Evolutionary conservation across 2,888 invertebrate genomes (phyloP).

Genomic region (Ametastegia equiseti): DNA sequence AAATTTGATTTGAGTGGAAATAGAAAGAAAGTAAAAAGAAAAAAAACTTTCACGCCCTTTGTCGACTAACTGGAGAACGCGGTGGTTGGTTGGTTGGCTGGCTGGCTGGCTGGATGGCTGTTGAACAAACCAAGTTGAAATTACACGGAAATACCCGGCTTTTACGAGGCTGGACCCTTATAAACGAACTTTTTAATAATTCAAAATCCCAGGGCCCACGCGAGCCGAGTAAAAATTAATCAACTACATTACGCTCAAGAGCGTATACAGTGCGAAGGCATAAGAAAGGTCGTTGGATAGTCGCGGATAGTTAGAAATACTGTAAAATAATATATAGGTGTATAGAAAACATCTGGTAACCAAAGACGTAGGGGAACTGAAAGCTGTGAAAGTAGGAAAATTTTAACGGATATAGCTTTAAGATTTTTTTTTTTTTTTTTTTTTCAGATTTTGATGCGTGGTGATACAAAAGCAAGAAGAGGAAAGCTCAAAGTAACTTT

Average conservation of each 20-base stretch:
- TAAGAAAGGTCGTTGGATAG: too few relatives aligned
- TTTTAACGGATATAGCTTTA: too few relatives aligned
- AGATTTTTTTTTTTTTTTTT: too few relatives aligned
- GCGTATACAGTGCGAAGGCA: neutral
- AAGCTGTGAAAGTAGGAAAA: neutral
- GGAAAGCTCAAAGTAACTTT: constrained; percentile 41
- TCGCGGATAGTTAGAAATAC: neutral
- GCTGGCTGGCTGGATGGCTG: neutral
- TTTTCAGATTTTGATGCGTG: constrained; percentile 14
- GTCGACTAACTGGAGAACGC: neutral
- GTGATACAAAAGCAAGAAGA: constrained; percentile 9
- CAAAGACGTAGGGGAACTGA: constrained; percentile 22
- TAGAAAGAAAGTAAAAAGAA: too few relatives aligned
- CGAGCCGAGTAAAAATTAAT: constrained; percentile 24
- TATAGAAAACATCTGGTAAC: neutral
- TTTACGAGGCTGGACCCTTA: constrained; percentile 23
- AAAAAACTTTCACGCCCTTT: neutral
- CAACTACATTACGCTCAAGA: neutral
- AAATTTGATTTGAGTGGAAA: too few relatives aligned
- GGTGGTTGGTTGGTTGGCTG: neutral
- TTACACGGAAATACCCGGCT: neutral
- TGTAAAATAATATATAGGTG: neutral
- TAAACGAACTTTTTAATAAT: constrained; percentile 40
- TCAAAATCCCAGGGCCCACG: neutral
- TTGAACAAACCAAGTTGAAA: neutral